phyloP scores from a whole-genome alignment of 1,140 invertebrate species.

The Drosophila azteca region DNA sequence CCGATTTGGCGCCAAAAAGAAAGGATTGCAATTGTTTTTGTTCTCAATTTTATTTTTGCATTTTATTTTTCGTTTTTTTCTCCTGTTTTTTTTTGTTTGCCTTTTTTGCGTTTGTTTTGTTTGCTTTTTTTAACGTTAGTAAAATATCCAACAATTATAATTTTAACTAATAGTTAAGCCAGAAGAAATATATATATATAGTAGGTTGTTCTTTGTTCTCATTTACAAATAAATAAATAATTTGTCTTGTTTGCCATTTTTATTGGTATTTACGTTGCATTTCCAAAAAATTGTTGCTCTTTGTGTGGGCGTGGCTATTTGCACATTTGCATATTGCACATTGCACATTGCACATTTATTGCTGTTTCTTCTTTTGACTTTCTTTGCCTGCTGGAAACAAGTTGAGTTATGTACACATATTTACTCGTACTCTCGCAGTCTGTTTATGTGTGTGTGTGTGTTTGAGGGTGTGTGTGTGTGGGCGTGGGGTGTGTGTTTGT shows the following conservation, averaged over 20 bases:
- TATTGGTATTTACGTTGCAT: constrained; percentile 7
- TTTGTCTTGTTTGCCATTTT: constrained; percentile 57
- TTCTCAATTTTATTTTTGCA: constrained; percentile 55
- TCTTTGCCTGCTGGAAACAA: constrained; percentile 29
- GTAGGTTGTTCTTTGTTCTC: constrained; percentile 57
- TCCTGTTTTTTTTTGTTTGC: constrained; percentile 46
- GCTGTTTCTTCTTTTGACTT: neutral
- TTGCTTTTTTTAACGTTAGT: constrained; percentile 73
- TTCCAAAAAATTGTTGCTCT: constrained; percentile 25
- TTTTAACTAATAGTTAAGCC: constrained; percentile 79
- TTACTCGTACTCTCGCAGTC: constrained; percentile 33
- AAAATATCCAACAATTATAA: constrained; percentile 80
- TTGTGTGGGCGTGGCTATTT: constrained; percentile 37
- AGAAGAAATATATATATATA: constrained; percentile 65
- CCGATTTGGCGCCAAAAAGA: neutral
- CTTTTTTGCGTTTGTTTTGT: constrained; percentile 41
- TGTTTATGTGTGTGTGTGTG: constrained; percentile 21
- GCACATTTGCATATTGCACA: neutral
- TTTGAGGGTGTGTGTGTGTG: constrained; percentile 17
- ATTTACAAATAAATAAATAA: constrained; percentile 75
- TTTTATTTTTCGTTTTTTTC: constrained; percentile 61
- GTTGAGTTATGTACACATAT: constrained; percentile 63
- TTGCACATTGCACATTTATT: constrained; percentile 11
- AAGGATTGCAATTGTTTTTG: neutral
- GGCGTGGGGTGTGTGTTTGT: constrained; percentile 13